phyloP scores from a whole-genome alignment of 2,797 vertebrate genomes.

The Bucorvus abyssinicus region DNA sequence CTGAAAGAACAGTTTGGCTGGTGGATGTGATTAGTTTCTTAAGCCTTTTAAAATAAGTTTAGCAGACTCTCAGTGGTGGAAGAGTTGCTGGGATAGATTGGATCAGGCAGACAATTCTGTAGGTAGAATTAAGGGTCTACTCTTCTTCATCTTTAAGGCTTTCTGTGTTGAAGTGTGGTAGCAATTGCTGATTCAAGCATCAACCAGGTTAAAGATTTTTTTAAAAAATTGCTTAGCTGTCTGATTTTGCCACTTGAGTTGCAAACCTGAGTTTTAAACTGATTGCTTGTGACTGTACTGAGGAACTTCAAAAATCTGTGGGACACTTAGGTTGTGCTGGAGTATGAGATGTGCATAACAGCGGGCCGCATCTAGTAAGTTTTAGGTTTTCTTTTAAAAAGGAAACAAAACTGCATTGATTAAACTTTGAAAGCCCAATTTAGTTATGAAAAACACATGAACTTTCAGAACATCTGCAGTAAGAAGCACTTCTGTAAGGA shows the following conservation, averaged over 20 bases:
- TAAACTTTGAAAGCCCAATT: not conserved
- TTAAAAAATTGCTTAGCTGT: not conserved
- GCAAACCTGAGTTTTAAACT: not conserved
- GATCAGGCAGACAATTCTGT: not conserved
- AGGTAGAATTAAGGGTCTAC: not conserved
- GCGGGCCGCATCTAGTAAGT: not conserved
- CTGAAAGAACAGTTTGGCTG: conserved; percentile 32
- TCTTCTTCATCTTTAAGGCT: not conserved
- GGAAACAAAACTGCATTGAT: not conserved
- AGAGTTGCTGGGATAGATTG: not conserved
- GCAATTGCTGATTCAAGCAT: not conserved
- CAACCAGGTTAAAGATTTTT: not conserved
- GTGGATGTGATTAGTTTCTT: conserved; percentile 4
- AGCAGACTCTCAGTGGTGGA: not conserved
- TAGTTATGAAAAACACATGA: not conserved
- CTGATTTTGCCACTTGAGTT: not conserved
- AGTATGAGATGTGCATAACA: not conserved
- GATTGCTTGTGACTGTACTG: not conserved
- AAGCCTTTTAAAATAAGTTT: conserved; percentile 29
- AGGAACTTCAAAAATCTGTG: not conserved
- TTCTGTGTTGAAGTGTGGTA: not conserved
- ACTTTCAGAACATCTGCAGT: not conserved
- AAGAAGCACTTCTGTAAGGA: not conserved
- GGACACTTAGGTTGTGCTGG: not conserved
- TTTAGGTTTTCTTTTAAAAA: not conserved